A percentile compares a stretch with the other conserved stretches of the same genome.
phyloP scores from a whole-genome alignment of 2,113 vertebrate species.

The Anseranas semipalmata region DNA sequence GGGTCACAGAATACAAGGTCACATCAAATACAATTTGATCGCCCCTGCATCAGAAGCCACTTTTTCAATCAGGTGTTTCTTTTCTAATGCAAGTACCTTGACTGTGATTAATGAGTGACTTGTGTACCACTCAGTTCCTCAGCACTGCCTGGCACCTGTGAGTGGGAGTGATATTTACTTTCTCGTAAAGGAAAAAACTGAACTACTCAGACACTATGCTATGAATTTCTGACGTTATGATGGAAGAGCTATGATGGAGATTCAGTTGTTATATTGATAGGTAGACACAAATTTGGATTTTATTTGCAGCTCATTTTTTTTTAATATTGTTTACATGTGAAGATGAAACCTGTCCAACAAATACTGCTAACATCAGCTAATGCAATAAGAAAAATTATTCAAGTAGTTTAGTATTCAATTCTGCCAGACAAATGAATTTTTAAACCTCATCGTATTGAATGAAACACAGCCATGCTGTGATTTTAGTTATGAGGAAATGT shows the following conservation, averaged over 20 bases:
- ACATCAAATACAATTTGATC: background rate
- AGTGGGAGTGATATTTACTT: background rate
- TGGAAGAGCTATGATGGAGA: background rate
- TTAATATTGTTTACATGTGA: background rate
- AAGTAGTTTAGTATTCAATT: background rate
- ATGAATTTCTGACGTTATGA: background rate
- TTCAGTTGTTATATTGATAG: background rate
- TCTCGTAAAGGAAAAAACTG: background rate
- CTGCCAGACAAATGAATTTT: slow-evolving; percentile 25
- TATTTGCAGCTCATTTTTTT: background rate
- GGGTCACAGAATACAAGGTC: background rate
- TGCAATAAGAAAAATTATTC: background rate
- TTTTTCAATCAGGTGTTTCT: background rate
- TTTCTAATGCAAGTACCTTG: background rate
- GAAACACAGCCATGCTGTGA: background rate
- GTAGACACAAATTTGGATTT: background rate
- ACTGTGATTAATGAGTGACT: background rate
- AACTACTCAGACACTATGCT: background rate
- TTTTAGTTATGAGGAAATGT: slow-evolving; percentile 44
- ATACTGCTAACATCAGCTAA: background rate
- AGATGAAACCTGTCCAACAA: background rate
- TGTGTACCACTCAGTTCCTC: background rate
- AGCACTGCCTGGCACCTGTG: background rate
- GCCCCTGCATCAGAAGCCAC: background rate
- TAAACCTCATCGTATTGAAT: slow-evolving; percentile 14